Evolutionary conservation across 2,888 invertebrate species (phyloP).

Genomic region (Plusia festucae): DNA sequence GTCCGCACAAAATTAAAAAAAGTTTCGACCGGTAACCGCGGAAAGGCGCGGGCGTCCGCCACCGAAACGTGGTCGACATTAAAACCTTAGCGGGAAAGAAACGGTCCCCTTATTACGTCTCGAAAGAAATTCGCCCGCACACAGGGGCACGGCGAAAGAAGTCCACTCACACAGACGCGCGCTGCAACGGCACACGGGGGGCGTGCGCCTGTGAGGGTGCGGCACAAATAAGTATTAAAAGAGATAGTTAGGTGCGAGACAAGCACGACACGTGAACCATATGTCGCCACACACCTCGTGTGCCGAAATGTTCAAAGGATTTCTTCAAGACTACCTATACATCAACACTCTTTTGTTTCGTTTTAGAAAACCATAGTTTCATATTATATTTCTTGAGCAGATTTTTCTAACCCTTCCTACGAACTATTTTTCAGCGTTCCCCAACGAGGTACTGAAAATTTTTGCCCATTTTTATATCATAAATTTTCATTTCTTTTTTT

Average conservation of each 20-base stretch:
- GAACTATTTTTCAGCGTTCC: not conserved
- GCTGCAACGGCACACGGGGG: slow-evolving; percentile 79
- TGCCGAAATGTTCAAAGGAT: slow-evolving; percentile 60
- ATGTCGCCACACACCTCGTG: slow-evolving; percentile 66
- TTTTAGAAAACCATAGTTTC: slow-evolving; percentile 13
- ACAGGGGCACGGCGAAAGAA: slow-evolving; percentile 85
- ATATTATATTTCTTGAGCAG: too few relatives aligned
- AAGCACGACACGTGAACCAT: slow-evolving; percentile 75
- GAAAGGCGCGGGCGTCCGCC: slow-evolving; percentile 87
- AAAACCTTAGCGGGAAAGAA: slow-evolving; percentile 89
- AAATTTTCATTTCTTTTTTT: too few relatives aligned
- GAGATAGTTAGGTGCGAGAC: slow-evolving; percentile 87
- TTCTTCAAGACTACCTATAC: slow-evolving; percentile 30
- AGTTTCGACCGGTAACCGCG: slow-evolving; percentile 82
- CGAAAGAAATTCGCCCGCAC: slow-evolving; percentile 88
- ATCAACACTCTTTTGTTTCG: slow-evolving; percentile 35
- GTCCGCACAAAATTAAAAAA: slow-evolving; percentile 73
- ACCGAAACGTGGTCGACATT: slow-evolving; percentile 89
- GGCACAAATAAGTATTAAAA: slow-evolving; percentile 88
- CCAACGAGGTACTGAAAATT: not conserved
- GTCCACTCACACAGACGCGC: slow-evolving; percentile 82
- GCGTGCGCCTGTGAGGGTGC: slow-evolving; percentile 77
- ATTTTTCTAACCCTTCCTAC: slow-evolving; percentile 7
- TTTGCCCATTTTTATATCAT: not conserved
- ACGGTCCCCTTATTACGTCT: slow-evolving; percentile 89